Evolutionary conservation across 2,888 invertebrate species (phyloP).

Genomic region (Stenichneumon culpator): DNA sequence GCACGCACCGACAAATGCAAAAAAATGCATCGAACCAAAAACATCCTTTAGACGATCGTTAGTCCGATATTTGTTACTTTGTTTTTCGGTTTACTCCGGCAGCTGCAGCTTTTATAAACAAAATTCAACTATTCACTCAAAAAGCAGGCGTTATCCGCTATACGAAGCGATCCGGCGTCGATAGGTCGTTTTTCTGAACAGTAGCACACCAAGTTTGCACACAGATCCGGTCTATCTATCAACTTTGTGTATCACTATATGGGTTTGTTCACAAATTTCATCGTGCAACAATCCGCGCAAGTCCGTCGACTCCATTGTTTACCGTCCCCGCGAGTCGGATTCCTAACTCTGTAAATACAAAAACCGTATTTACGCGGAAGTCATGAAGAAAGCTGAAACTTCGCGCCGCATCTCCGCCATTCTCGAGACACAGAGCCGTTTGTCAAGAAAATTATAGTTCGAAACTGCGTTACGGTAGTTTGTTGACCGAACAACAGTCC

Average conservation of each 20-base stretch:
- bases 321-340: background rate
- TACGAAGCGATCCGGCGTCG: background rate
- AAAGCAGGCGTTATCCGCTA: background rate
- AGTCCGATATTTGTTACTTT: too few species aligned
- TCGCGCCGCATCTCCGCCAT: background rate
- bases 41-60: too few species aligned
- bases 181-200: background rate
- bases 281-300: background rate
- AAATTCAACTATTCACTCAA: background rate
- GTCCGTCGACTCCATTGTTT: background rate
- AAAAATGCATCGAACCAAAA: too few species aligned
- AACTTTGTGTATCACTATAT: background rate
- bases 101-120: background rate
- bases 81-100: too few species aligned
- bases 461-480: conserved; percentile 33
- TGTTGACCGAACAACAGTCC: conserved; percentile 26
- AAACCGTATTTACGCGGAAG: background rate
- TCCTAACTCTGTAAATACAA: background rate
- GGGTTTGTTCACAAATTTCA: background rate
- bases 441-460: conserved; percentile 50
- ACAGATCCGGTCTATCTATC: background rate
- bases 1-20: too few species aligned
- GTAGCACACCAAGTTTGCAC: background rate
- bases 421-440: conserved; percentile 28
- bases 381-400: background rate